Base-by-base conservation (phyloP, 2,797 vertebrate species). In the Gymnopithys bicolor region DNA sequence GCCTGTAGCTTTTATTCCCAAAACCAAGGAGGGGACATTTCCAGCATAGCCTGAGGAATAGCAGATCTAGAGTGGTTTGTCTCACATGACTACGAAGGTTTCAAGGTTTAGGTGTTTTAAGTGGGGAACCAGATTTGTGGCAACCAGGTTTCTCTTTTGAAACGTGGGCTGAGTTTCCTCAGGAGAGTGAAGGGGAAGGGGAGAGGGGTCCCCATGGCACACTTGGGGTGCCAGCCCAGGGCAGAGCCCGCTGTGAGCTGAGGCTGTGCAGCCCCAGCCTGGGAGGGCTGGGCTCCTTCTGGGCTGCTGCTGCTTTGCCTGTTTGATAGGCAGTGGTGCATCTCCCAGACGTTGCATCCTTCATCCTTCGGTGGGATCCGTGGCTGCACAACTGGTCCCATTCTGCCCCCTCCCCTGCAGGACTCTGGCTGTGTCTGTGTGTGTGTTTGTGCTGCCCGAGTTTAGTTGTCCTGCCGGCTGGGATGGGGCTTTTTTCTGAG, bases 191-290 rank as follows among this genome's bases (percentile, higher is more conserved):
- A 28, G 25, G 59, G 37, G 17, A 6, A 28, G 25, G 59, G 37
- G 3, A 46, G 52, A 23, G 2, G 45, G 46, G 48, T 30, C 63
- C 52, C 55, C 35, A 2, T 23, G 33, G 62, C 59, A 10, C 24
- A 0, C 24, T 53, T 5, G 73, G 49, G 68, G 1, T 77, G 67
- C 73, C 2, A 43, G 74, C 39, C 52, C 22, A 1, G 63, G 51
- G 41, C 85, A 39, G 45, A 27, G 52, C 3, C 6, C 3, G 1
- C 0, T 7, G 25, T n/a, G 19, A 30, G 37, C 41, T 3, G n/a
- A 37, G 70, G 63, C 49, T 70, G 32, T 25, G 87, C 27, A 49
- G 53, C 90, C 63, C 23, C 9, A 37, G 7, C 67, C 0, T 0
- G 8, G 11, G 16, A 17, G 25, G 81, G 71, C 80, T 82, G 53